Evolutionary conservation across 2,113 vertebrate genomes (phyloP).

Genomic region (Hirundichthys speculiger): DNA sequence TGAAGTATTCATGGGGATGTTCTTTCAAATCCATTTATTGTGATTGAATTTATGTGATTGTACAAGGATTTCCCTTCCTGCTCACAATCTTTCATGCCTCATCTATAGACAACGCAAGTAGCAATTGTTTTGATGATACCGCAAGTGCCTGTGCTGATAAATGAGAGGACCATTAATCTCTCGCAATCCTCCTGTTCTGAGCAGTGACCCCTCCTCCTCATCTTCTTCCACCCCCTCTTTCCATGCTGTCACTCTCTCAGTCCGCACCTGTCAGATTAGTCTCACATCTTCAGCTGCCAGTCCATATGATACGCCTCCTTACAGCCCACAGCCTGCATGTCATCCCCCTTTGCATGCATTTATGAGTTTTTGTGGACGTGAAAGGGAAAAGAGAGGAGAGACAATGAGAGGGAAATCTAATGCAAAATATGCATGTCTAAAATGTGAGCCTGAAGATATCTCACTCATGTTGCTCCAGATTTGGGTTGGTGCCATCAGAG

Average conservation of each 20-base stretch:
- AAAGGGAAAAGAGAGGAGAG: conserved; percentile 11
- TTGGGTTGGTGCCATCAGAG: conserved; percentile 8
- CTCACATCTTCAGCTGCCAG: conserved; percentile 71
- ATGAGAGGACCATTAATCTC: conserved; percentile 53
- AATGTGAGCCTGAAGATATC: background rate
- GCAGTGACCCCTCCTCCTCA: conserved; percentile 31
- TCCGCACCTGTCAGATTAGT: conserved; percentile 79
- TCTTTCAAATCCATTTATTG: conserved; percentile 24
- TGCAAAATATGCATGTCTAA: conserved; percentile 6
- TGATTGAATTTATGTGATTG: conserved; percentile 27
- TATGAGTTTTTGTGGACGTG: conserved; percentile 31
- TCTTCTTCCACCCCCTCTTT: conserved; percentile 47
- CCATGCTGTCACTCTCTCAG: conserved; percentile 71
- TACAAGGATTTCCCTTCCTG: background rate
- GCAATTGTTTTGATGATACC: conserved; percentile 12
- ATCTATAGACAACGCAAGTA: conserved; percentile 21
- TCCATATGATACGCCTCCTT: conserved; percentile 67
- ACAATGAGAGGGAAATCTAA: conserved; percentile 5
- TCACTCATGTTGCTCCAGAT: conserved; percentile 1
- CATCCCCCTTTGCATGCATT: conserved; percentile 58
- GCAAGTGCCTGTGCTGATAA: conserved; percentile 24
- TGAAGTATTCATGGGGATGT: conserved; percentile 17
- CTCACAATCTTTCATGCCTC: conserved; percentile 9
- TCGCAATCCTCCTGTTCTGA: conserved; percentile 36
- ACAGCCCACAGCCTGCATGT: conserved; percentile 36